Percentiles rank a stretch among this genome's conserved stretches.
phyloP scores from a whole-genome alignment of 64 coral and sea anemone genomes.

The Porites lutea region DNA sequence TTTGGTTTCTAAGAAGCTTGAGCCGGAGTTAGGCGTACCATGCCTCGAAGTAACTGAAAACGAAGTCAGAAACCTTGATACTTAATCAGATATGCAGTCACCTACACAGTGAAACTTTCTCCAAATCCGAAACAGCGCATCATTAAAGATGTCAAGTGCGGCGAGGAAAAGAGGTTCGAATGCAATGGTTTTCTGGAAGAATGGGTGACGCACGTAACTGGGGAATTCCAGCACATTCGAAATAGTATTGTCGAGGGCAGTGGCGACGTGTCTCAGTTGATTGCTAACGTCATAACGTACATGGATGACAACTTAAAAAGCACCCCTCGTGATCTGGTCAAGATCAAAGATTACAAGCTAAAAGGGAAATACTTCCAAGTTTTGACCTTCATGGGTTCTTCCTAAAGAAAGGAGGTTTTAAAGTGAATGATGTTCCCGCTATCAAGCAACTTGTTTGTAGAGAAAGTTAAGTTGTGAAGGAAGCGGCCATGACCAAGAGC shows the following conservation, averaged over 20 bases:
- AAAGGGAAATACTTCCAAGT: slow-evolving; percentile 24
- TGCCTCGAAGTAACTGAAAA: neutral
- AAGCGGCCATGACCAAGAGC: neutral
- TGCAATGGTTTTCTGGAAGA: slow-evolving; percentile 45
- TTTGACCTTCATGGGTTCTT: slow-evolving; percentile 55
- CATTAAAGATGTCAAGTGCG: slow-evolving; percentile 24
- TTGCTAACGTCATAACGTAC: neutral
- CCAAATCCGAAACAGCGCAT: neutral
- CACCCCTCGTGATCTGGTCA: neutral
- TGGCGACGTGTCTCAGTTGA: neutral
- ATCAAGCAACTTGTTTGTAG: neutral
- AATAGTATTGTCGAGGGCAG: neutral
- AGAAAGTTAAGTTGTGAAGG: neutral
- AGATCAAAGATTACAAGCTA: slow-evolving; percentile 6
- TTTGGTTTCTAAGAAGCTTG: slow-evolving; percentile 33
- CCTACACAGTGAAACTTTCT: slow-evolving; percentile 2
- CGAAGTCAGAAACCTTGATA: neutral
- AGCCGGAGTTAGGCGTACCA: neutral
- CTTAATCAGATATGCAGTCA: neutral
- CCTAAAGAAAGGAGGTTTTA: slow-evolving; percentile 18
- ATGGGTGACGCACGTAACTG: neutral
- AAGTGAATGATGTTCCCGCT: slow-evolving; percentile 7
- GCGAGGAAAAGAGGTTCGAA: neutral
- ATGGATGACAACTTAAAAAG: neutral
- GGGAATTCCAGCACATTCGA: slow-evolving; percentile 7